These are phyloP conservation scores for Xylocopa sonorina DNA, from an alignment of 1,140 invertebrate species.

Conservation along the genomic window DNA sequence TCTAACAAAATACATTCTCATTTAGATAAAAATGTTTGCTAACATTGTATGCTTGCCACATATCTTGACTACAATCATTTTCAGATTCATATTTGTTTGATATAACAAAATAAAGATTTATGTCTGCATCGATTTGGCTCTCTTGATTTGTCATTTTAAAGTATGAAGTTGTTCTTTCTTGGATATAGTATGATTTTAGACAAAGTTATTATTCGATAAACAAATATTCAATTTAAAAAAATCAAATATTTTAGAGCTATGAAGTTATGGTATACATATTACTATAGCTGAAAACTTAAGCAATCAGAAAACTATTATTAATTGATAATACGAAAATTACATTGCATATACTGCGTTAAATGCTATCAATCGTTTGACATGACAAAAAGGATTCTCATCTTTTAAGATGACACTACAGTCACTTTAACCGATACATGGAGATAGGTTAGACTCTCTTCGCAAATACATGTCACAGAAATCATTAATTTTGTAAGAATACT, in stretches of 20 bases:
- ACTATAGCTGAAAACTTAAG: not conserved
- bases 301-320: not conserved
- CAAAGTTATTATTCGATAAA: not conserved
- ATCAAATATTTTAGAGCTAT: not conserved
- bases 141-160: slow-evolving; percentile 48
- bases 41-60: slow-evolving; percentile 80
- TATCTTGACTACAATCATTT: slow-evolving; percentile 76
- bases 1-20: too few relatives aligned
- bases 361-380: not conserved
- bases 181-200: too few relatives aligned
- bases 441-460: slow-evolving; percentile 1
- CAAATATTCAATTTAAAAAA: not conserved
- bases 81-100: slow-evolving; percentile 68
- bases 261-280: not conserved
- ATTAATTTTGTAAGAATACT: not conserved
- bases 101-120: slow-evolving; percentile 78
- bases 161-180: not conserved
- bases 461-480: not conserved
- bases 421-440: not conserved
- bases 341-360: not conserved
- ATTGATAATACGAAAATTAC: not conserved
- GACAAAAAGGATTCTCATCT: not conserved
- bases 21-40: slow-evolving; percentile 51
- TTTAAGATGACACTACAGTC: not conserved
- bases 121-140: slow-evolving; percentile 62